These are phyloP conservation scores for Pluvianellus socialis DNA, from an alignment of 2,113 vertebrate genomes.

Conservation along the genomic window DNA sequence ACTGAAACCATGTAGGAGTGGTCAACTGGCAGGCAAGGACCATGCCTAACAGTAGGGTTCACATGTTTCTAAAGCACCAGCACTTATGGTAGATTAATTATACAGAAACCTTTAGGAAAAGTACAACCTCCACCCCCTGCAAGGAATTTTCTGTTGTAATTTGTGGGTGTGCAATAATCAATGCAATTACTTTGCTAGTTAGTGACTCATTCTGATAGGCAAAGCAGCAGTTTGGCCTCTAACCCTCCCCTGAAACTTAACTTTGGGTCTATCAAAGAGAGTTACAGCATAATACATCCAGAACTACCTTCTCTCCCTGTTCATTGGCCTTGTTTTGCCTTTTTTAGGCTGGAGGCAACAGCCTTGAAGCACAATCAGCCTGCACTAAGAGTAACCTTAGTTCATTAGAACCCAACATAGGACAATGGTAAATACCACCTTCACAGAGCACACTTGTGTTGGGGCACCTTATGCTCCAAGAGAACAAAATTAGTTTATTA, in stretches of 20 bases:
- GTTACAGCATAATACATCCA: neutral
- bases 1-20: neutral
- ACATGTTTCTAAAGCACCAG: neutral
- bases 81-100: slow-evolving; percentile 28
- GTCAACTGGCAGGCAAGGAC: neutral
- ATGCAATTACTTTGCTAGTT: slow-evolving; percentile 58
- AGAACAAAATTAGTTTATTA: neutral
- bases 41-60: slow-evolving; percentile 4
- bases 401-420: neutral
- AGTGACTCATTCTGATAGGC: slow-evolving; percentile 43
- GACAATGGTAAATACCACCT: slow-evolving; percentile 34
- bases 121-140: neutral
- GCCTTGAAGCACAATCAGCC: neutral
- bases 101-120: slow-evolving; percentile 11
- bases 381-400: neutral
- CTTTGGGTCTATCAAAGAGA: neutral
- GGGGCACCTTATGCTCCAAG: neutral
- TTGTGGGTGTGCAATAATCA: slow-evolving; percentile 58
- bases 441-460: neutral
- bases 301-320: neutral
- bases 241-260: neutral
- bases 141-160: slow-evolving; percentile 39
- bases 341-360: neutral
- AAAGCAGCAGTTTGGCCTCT: slow-evolving; percentile 25
- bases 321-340: neutral